Conservation (phyloP, 2,113 vertebrate genomes). For the Prolemur simus region DNA sequence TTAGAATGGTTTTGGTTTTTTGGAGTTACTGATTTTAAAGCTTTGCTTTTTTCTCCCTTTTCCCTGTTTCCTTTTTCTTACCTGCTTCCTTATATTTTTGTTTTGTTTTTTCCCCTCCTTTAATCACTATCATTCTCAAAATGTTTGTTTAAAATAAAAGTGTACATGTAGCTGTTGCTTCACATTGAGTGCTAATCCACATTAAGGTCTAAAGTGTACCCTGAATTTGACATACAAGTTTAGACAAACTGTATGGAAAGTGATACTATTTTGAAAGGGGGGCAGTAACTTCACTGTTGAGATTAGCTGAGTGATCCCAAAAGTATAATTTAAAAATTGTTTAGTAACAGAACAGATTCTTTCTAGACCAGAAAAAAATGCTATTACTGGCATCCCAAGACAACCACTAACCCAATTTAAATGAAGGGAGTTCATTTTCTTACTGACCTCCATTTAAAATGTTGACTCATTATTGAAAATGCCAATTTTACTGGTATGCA, state of each 20-base stretch:
- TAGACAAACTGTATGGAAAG: slow-evolving; percentile 22
- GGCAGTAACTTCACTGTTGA: not conserved
- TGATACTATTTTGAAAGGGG: not conserved
- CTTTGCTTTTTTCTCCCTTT: not conserved
- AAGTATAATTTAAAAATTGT: slow-evolving; percentile 63
- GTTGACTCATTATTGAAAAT: slow-evolving; percentile 69
- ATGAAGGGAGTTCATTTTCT: slow-evolving; percentile 61
- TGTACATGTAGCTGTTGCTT: not conserved
- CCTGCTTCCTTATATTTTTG: not conserved
- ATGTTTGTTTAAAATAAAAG: slow-evolving; percentile 16
- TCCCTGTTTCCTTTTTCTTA: not conserved
- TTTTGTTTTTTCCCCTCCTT: not conserved
- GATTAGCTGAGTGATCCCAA: slow-evolving; percentile 41
- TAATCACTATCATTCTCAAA: not conserved
- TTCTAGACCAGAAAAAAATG: slow-evolving; percentile 56
- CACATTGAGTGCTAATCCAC: not conserved
- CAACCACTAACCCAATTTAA: slow-evolving; percentile 75
- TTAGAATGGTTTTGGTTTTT: not conserved
- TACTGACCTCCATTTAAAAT: slow-evolving; percentile 68
- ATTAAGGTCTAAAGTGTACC: not conserved
- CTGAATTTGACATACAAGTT: not conserved
- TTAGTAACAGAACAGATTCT: slow-evolving; percentile 58
- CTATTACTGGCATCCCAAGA: slow-evolving; percentile 72
- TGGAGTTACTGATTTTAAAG: slow-evolving; percentile 2
- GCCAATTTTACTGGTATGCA: slow-evolving; percentile 14